Percentiles rank a stretch among this genome's conserved stretches.
These are phyloP conservation scores for Platycnemis pennipes DNA, from an alignment of 2,888 invertebrate species.

Conservation along the genomic window DNA sequence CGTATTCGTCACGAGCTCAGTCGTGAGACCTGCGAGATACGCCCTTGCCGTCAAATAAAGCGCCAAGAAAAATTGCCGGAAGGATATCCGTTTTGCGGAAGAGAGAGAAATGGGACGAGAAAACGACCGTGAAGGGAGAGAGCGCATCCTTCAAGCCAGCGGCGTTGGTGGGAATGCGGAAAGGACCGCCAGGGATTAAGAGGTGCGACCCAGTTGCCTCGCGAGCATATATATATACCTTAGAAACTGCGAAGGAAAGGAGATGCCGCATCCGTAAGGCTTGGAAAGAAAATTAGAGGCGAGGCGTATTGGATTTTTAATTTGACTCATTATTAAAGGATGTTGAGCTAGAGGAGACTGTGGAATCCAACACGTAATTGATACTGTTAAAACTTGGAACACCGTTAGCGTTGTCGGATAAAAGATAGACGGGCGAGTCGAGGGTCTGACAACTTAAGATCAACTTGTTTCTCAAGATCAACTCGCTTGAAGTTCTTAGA, in stretches of 20 bases:
- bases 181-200: no score
- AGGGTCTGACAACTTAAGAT: no score
- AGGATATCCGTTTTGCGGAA: background rate
- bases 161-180: background rate
- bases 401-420: no score
- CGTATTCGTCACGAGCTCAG: background rate
- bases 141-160: background rate
- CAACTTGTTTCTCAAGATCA: no score
- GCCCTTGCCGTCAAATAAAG: slow-evolving; percentile 6
- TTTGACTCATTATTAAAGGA: background rate
- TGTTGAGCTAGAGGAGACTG: background rate
- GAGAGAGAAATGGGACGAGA: background rate
- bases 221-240: no score
- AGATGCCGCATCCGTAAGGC: background rate
- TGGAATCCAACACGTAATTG: background rate
- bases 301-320: background rate
- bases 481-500: background rate
- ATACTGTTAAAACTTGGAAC: background rate
- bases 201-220: no score
- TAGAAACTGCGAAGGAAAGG: background rate
- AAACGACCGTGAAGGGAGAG: background rate
- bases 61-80: background rate
- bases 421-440: no score
- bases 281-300: background rate
- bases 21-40: background rate